Base-by-base conservation (phyloP, 2,113 vertebrate genomes). In the Spea multiplicata region DNA sequence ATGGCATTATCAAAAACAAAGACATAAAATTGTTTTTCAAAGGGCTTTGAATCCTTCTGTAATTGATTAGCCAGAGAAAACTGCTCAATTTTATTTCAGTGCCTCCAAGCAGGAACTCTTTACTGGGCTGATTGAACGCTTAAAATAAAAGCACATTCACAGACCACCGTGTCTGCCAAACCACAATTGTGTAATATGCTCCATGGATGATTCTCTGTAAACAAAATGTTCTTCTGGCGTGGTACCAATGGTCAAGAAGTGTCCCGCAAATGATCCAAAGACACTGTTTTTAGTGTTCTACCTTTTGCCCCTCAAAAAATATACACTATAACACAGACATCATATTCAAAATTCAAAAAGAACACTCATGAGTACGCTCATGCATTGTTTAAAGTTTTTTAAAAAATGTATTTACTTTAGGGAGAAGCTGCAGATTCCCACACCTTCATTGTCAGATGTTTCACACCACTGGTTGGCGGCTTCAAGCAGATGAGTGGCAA, bases 151-250 rank as follows among this genome's bases (percentile, higher is more conserved):
- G n/a, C 5, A 55, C 67, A 66, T 16, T 66, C 0, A 81, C 0
- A 80, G 80, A 75, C 68, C 53, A 74, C 74, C 71, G 7, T 8
- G 9, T 2, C 17, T 67, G 86, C 16, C 66, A 84, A 80, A 77
- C 53, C 74, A 82, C 75, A 81, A 73, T 50, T 57, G 17, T 73
- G 69, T 55, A 64, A 78, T 71, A 52, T 6, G 76, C 17, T 50
- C 6, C 72, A 77, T 70, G n/a, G 78, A 6, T n/a, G 82, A 81
- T 73, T 67, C 48, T 83, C 8, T 45, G 61, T 48, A 83, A 82
- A 10, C 75, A 84, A 75, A 71, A 69, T 80, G 0, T 0, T 73
- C 81, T 71, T 48, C 62, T 71, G 74, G 73, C 44, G 3, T 17
- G 0, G 83, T 55, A 0, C 14, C 68, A 86, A 57, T 12, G 81